Percentiles rank a stretch among this genome's conserved stretches.
Conservation (phyloP, 2,797 vertebrate genomes). For the Spondyliosoma cantharus region DNA sequence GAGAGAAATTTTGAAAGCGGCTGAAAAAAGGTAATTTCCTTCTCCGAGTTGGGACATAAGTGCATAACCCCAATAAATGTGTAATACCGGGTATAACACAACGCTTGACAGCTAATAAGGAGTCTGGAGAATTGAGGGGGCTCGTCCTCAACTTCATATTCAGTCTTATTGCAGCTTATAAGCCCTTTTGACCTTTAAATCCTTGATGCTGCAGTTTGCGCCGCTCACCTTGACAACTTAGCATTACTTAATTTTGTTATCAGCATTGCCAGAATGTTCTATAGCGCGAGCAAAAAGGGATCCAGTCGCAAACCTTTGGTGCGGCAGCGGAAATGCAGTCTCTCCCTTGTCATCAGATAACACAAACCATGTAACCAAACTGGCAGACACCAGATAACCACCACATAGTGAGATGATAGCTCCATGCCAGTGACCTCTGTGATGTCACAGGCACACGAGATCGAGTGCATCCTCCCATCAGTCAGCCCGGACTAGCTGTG, state of each 20-base stretch:
- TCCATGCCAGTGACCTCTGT: conserved; percentile 26
- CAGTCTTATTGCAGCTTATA: conserved; percentile 42
- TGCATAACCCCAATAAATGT: conserved; percentile 46
- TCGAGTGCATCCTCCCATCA: conserved; percentile 28
- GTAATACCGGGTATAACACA: conserved; percentile 40
- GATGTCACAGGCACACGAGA: conserved; percentile 8
- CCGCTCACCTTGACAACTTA: conserved; percentile 33
- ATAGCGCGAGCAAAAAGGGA: not conserved
- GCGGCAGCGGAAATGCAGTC: not conserved
- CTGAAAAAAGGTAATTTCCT: conserved; percentile 19
- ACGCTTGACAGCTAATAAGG: conserved; percentile 55
- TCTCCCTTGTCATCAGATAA: not conserved
- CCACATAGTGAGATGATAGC: conserved; percentile 9
- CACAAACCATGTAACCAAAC: not conserved
- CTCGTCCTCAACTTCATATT: conserved; percentile 40
- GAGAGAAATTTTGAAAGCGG: not conserved
- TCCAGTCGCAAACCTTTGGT: not conserved
- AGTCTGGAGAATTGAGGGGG: conserved; percentile 48
- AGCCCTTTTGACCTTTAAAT: conserved; percentile 68
- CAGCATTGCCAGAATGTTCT: conserved; percentile 17
- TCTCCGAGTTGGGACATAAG: conserved; percentile 12
- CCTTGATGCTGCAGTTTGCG: conserved; percentile 44
- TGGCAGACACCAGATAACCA: conserved; percentile 11
- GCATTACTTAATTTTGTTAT: conserved; percentile 31
- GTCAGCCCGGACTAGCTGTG: conserved; percentile 1